Conservation (phyloP, 1,140 invertebrate genomes). For the Megalopta genalis region DNA sequence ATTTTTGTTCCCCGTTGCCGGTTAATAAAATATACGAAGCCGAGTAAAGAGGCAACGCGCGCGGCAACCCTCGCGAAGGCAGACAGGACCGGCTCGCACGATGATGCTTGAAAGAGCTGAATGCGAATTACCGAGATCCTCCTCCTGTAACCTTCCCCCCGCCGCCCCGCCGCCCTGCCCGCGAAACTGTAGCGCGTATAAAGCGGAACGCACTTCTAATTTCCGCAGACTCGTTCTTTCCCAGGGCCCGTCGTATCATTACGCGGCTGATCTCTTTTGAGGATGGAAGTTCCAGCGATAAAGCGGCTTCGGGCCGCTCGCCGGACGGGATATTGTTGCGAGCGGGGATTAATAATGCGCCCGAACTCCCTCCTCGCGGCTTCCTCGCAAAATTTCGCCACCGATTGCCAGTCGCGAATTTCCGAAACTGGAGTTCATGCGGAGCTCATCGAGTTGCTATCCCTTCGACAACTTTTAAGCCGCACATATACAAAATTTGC, state of each 20-base stretch:
- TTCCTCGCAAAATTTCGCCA: neutral
- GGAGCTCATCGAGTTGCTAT: too few relatives aligned
- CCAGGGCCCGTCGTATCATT: constrained; percentile 5
- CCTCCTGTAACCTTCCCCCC: neutral
- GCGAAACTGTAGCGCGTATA: constrained; percentile 1
- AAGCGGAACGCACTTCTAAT: constrained; percentile 34
- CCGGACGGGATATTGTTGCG: neutral
- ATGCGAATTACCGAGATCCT: constrained; percentile 24
- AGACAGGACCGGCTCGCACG: too few relatives aligned
- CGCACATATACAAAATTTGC: too few relatives aligned
- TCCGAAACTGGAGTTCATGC: too few relatives aligned
- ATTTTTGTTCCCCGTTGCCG: constrained; percentile 6
- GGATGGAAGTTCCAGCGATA: neutral
- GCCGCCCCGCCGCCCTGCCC: neutral
- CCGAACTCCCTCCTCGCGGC: neutral
- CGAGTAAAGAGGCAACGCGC: neutral
- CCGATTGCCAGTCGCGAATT: neutral
- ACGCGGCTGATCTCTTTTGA: constrained; percentile 3
- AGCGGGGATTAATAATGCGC: constrained; percentile 8
- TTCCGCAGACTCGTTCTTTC: constrained; percentile 4
- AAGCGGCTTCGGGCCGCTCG: neutral
- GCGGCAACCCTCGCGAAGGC: neutral
- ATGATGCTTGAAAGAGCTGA: constrained; percentile 28
- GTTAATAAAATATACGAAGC: constrained; percentile 35
- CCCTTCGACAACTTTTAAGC: too few relatives aligned